Base-by-base conservation (phyloP, 2,113 vertebrate species). In the Oncorhynchus tshawytscha region DNA sequence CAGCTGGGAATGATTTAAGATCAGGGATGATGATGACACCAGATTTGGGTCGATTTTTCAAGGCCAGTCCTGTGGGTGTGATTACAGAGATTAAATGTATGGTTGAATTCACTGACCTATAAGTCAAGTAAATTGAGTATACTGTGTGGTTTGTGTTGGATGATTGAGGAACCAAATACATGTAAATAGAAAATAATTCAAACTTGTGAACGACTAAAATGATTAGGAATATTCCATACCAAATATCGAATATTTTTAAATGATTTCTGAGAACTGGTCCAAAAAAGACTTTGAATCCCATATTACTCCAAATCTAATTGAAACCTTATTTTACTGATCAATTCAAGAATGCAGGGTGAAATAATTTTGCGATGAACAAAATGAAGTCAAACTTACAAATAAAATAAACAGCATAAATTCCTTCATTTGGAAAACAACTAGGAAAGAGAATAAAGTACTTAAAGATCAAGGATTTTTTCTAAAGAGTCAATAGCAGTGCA, bases 41-140 rank as follows among this genome's bases (percentile, higher is more conserved):
- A 80, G 82, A 86, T 87, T 9, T 78, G 85, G 89, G 90, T 91
- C 87, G 88, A 89, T 91, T 91, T 92, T 91, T 90, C 89, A 91
- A 91, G 89, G 87, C 79, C 83, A 86, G 87, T 84, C 91, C 89
- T 77, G 79, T 54, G 91, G 91, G 83, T 57, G 75, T 77, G 89
- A 92, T 93, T 91, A 91, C 73, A 75, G 59, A 22, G n/a, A 62
- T 1, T 62, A 62, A 11, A 24, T 62, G 2, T 22, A 24, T 62
- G 13, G 59, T 22, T 62, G 59, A 29, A 15, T 67, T 67, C 24
- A 12, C 65, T 29, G 65, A 15, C 65, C 65, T 67, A 29, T 15
- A 24, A 67, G 65, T 31, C 65, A 67, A 67, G 65, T 6, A 31
- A 8, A 4, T 16, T n/a, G 59, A 22, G 59, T 22, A n/a, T 62